Percentiles rank a stretch among this genome's conserved stretches.
phyloP scores from a whole-genome alignment of 2,797 vertebrate genomes.

The Lerista edwardsae region DNA sequence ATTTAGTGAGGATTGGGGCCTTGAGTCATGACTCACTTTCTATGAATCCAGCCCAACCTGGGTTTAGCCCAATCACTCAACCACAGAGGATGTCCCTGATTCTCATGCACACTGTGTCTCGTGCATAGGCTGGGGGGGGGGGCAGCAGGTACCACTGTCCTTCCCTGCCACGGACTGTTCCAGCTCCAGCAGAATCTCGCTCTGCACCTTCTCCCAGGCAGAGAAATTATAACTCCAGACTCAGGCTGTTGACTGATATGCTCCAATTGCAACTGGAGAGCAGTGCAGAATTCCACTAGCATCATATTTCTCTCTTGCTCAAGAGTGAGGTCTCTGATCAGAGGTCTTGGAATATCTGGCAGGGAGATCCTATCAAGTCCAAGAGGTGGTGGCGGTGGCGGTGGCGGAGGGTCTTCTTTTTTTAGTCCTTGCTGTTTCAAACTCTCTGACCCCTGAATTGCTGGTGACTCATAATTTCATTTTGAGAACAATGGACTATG shows the following conservation, averaged over 20 bases:
- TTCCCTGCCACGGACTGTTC: no score
- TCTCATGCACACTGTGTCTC: no score
- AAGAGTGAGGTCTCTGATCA: not conserved
- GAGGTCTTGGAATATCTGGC: not conserved
- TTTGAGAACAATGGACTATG: constrained; percentile 12
- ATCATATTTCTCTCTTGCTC: fast-evolving
- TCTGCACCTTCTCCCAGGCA: not conserved
- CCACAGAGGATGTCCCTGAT: no score
- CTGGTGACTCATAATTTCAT: not conserved
- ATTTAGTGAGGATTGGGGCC: no score
- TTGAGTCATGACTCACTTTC: no score
- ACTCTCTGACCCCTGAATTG: constrained; percentile 17
- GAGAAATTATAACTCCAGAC: not conserved
- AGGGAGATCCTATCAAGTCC: not conserved
- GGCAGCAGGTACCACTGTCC: no score
- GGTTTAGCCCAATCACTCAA: no score
- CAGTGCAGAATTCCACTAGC: not conserved
- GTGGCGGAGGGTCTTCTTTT: no score
- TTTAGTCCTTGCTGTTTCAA: not conserved
- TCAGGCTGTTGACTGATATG: no score
- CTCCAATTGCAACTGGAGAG: not conserved
- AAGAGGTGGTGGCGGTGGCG: not conserved
- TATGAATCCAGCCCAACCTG: no score
- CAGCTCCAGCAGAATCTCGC: no score
- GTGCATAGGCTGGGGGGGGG: no score